These are phyloP conservation scores for Macroramphosus scolopax DNA, from an alignment of 2,797 vertebrate genomes.

Conservation along the genomic window DNA sequence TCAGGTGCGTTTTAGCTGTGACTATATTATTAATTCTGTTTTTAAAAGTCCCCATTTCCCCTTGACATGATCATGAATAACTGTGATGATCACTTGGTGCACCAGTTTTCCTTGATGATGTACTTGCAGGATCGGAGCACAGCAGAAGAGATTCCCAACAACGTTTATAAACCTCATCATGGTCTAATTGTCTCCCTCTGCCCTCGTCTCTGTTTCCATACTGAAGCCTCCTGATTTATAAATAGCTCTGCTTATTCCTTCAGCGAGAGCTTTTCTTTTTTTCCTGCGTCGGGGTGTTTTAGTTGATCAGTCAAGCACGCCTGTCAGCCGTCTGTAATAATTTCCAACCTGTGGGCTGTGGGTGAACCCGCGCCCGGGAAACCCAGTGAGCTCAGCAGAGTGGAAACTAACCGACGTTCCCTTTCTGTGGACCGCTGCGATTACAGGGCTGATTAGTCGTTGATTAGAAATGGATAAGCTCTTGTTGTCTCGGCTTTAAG, in stretches of 20 bases:
- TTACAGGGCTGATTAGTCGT: conserved; percentile 48
- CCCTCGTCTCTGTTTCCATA: conserved; percentile 4
- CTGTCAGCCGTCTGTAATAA: conserved; percentile 49
- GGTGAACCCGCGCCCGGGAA: conserved; percentile 25
- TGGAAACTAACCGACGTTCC: conserved; percentile 47
- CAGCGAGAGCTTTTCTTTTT: neutral
- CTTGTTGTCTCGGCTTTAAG: conserved; percentile 46
- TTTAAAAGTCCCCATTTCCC: neutral
- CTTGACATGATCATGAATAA: too few relatives aligned
- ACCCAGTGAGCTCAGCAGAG: conserved; percentile 38
- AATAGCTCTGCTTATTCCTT: conserved; percentile 37
- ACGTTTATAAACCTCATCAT: conserved; percentile 22
- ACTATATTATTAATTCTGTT: conserved; percentile 1
- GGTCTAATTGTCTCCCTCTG: conserved; percentile 11
- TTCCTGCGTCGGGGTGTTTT: conserved; percentile 44
- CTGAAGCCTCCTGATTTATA: conserved; percentile 16
- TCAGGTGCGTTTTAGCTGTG: too few relatives aligned
- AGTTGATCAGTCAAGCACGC: conserved; percentile 51
- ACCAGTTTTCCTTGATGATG: too few relatives aligned
- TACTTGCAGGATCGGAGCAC: too few relatives aligned
- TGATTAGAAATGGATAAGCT: conserved; percentile 42
- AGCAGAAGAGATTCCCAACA: too few relatives aligned
- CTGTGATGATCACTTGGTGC: too few relatives aligned
- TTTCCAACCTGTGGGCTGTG: conserved; percentile 36
- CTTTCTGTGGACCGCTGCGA: conserved; percentile 33